Evolutionary conservation across 2,113 vertebrate species (phyloP), one percentile per base, ranked within the genome.

Genomic region (Morone saxatilis): DNA sequence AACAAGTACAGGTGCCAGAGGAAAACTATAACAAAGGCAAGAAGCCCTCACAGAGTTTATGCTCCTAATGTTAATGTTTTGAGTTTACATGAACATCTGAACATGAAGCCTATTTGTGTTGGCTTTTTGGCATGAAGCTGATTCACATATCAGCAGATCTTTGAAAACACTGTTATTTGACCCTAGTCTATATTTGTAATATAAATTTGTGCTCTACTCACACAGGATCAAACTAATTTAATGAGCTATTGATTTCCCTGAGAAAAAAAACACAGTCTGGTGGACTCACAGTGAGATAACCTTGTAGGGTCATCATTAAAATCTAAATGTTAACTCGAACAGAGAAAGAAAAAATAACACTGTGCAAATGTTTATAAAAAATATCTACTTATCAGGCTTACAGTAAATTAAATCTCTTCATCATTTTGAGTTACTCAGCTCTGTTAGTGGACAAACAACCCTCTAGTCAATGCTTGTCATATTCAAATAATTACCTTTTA

Each of bases 211-310:
- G n/a, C 54, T 65, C 38, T 14, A 54, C 38, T 61, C 36, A 53
- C 53, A 83, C 61, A 72, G 25, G 43, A 84, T 66, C 76, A 88
- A 90, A 88, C 71, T 25, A 36, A 76, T 85, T 76, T 90, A 94
- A 92, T 90, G 79, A 93, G 83, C 14, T 90, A 92, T 93, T 88
- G 92, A 94, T 89, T 83, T 80, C n/a, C 38, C 76, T 16, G 38
- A 81, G 6, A 17, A 59, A 78, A 43, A 41, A 43, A 57, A 68
- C 20, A 54, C 20, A 38, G 61, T 83, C 78, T 89, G 73, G 45
- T 56, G 20, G n/a, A 11, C 12, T 53, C 56, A 43, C 40, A 65
- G 36, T 51, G 50, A 78, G 47, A 63, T 71, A 80, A 76, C 63
- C 62, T 68, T 51, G 62, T 25, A 20, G 5, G 6, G 53, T 51